These are phyloP conservation scores for Epistrophe grossulariae DNA, from an alignment of 2,888 invertebrate species.

Conservation along the genomic window DNA sequence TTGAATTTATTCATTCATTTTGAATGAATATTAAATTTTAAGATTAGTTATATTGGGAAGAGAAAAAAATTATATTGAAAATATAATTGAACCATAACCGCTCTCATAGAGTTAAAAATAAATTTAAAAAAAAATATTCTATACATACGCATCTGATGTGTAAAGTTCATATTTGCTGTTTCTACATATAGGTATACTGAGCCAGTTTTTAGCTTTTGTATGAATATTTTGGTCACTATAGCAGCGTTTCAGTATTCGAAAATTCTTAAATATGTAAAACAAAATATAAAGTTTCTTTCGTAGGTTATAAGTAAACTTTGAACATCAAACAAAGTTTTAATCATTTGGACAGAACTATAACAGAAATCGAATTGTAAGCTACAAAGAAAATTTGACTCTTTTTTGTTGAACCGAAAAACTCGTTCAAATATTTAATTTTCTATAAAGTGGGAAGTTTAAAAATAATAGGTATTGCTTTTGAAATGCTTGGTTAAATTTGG, in stretches of 20 bases:
- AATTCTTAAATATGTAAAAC: too few relatives aligned
- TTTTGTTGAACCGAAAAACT: too few relatives aligned
- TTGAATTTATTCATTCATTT: constrained; percentile 16
- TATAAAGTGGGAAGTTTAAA: too few relatives aligned
- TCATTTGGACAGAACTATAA: too few relatives aligned
- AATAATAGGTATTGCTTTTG: too few relatives aligned
- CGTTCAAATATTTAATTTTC: too few relatives aligned
- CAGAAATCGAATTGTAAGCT: too few relatives aligned
- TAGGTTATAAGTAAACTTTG: not conserved
- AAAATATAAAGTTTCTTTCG: not conserved
- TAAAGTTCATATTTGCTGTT: not conserved
- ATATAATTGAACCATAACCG: constrained; percentile 67
- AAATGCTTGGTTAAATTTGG: too few relatives aligned
- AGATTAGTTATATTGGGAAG: not conserved
- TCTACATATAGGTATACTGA: not conserved
- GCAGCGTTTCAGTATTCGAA: not conserved
- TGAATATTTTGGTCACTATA: not conserved
- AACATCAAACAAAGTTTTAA: too few relatives aligned
- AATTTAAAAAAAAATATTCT: not conserved
- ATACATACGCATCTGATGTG: not conserved
- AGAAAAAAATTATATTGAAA: constrained; percentile 50
- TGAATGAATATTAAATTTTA: constrained; percentile 18
- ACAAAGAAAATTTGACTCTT: too few relatives aligned
- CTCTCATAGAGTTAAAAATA: constrained; percentile 53
- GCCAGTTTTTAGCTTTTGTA: not conserved